Conservation (phyloP, 2,797 vertebrate species). For the Tarsius wallacei region DNA sequence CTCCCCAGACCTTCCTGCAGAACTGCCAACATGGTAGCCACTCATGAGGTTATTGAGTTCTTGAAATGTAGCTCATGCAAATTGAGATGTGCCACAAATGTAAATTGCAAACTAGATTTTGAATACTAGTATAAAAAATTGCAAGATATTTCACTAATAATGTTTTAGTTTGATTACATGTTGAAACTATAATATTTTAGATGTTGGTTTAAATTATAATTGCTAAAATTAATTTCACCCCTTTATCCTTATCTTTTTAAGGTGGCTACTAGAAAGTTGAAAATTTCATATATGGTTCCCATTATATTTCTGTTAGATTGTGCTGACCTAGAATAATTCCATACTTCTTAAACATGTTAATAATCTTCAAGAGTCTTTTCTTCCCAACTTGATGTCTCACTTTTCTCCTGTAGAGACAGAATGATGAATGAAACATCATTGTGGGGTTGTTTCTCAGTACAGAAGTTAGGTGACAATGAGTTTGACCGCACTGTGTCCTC, state of each 20-base stretch:
- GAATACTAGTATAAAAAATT: neutral
- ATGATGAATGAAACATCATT: neutral
- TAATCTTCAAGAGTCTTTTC: neutral
- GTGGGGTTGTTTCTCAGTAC: neutral
- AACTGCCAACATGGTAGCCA: neutral
- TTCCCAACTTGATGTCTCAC: neutral
- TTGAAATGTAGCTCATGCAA: neutral
- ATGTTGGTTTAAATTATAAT: neutral
- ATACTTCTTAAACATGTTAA: neutral
- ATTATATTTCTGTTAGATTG: neutral
- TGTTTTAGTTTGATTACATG: conserved; percentile 1
- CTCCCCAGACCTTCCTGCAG: fast-evolving
- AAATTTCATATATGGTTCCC: neutral
- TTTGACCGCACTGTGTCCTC: neutral
- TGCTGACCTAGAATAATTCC: neutral
- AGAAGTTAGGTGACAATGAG: neutral
- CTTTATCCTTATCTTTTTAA: conserved; percentile 2
- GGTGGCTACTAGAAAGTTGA: neutral
- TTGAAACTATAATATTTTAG: neutral
- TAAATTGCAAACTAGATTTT: neutral
- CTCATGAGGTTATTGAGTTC: neutral
- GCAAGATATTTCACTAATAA: neutral
- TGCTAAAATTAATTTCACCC: neutral
- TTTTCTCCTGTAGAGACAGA: neutral
- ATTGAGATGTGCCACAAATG: neutral